Evolutionary conservation across 1,140 invertebrate species (phyloP), one percentile per base, ranked within the genome.

Genomic region (Holcopasites calliopsidis): DNA sequence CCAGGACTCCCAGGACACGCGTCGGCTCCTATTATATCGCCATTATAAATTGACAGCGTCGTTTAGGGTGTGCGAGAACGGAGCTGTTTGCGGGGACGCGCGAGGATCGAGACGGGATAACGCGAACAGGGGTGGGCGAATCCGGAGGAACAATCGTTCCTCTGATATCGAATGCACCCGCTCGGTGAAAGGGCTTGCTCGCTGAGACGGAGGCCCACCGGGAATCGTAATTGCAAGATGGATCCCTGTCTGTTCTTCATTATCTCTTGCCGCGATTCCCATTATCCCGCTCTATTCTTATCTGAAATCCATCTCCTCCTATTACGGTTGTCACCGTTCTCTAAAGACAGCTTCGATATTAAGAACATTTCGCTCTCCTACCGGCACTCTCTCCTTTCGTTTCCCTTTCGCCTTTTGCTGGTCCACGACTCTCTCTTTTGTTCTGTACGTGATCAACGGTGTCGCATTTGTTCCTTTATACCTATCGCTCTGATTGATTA

Each of bases 151-250:
- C 71, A 79, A 82, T 82, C 69, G 66, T 74, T 83, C 47, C 60
- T n/a, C n/a, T 65, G 76, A 78, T 83, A 82, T 75, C 79, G 38
- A 65, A 75, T 82, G 65, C 69, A 82, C 73, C 70, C 50, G 52
- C 23, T 6, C 44, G 80, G 78, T 70, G 62, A 82, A 72, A 82
- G 79, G 69, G 64, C 38, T 44, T 44, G 50, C 23, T 21, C 57
- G 26, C 42, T 23, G 55, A 49, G 70, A 80, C 52, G 62, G 55
- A 70, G 57, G 26, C 21, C 60, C 58, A 42, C 35, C 70, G 38
- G 79, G 76, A 69, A 80, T 72, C 49, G 44, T 70, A 58, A 49
- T 77, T 71, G 65, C 49, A 74, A 40, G 69, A 81, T 75, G 55
- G 49, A 82, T 79, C 31, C 70, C 31, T 42, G 60, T 55, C 61